These are phyloP conservation scores for Hermaeophaga mercurialis DNA, from an alignment of 2,888 invertebrate species.

Conservation along the genomic window DNA sequence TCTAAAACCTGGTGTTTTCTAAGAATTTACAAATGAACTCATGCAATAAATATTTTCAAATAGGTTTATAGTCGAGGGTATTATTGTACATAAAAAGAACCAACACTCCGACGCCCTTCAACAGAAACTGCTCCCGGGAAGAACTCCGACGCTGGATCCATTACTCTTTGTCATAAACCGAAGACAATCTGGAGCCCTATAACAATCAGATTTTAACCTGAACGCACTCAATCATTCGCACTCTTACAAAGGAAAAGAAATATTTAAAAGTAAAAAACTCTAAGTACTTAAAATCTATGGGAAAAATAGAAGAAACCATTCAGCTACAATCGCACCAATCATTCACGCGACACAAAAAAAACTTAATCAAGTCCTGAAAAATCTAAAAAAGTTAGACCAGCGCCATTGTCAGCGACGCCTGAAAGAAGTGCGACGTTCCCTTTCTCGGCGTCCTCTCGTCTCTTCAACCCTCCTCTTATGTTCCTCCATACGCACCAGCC, in stretches of 20 bases:
- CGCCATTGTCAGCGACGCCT: conserved; percentile 47
- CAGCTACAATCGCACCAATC: conserved; percentile 17
- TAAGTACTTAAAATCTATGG: background rate
- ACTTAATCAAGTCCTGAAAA: conserved; percentile 35
- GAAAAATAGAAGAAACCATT: background rate
- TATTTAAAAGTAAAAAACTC: background rate
- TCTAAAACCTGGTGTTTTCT: background rate
- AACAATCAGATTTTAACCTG: conserved; percentile 41
- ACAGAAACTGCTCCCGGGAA: conserved; percentile 15
- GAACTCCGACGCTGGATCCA: conserved; percentile 23
- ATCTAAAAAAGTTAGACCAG: conserved; percentile 36
- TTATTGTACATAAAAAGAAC: conserved; percentile 5
- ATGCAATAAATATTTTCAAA: background rate
- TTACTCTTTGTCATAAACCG: conserved; percentile 13
- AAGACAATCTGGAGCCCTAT: conserved; percentile 38
- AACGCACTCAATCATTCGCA: conserved; percentile 11
- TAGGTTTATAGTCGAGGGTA: too few relatives aligned
- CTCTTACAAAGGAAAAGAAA: conserved; percentile 10
- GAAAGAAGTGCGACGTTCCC: conserved; percentile 41
- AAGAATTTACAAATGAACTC: conserved; percentile 4
- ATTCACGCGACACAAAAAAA: conserved; percentile 29
- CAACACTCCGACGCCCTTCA: background rate
- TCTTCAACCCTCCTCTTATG: conserved; percentile 80
- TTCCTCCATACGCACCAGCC: conserved; percentile 85
- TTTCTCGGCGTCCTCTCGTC: conserved; percentile 51